Conservation (phyloP, 2,113 vertebrate species). For the Myotis lucifugus region DNA sequence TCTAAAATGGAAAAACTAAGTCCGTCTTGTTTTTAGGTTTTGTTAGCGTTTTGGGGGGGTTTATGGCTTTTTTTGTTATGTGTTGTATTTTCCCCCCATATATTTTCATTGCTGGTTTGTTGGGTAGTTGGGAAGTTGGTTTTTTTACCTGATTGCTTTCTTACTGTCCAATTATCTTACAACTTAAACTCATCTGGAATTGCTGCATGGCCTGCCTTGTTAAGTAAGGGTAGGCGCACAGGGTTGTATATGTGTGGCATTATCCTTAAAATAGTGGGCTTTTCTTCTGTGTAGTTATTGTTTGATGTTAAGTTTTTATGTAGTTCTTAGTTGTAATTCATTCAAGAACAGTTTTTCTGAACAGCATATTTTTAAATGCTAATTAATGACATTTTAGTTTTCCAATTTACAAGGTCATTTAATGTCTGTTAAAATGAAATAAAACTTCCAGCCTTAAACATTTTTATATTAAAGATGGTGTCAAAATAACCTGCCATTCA, state of each 20-base stretch:
- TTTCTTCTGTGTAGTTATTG: slow-evolving; percentile 48
- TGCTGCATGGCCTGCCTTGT: neutral
- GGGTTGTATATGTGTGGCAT: slow-evolving; percentile 42
- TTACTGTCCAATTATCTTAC: neutral
- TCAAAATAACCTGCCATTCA: slow-evolving; percentile 9
- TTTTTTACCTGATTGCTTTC: neutral
- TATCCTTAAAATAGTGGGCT: neutral
- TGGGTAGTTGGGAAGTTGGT: neutral
- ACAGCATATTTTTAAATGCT: slow-evolving; percentile 34
- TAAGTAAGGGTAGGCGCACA: neutral
- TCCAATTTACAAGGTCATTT: neutral
- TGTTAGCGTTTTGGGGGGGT: neutral
- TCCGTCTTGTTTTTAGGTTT: neutral
- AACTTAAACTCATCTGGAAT: neutral
- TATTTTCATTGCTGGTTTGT: neutral
- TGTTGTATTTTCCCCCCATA: neutral
- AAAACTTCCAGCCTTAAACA: slow-evolving; percentile 11
- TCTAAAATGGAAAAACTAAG: neutral
- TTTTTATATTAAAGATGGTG: neutral
- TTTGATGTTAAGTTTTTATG: slow-evolving; percentile 60
- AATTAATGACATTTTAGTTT: neutral
- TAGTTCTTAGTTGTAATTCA: neutral
- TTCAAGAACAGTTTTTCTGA: slow-evolving; percentile 50
- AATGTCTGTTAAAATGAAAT: slow-evolving; percentile 28
- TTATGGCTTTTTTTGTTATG: too few species aligned